These are phyloP conservation scores for Tineola bisselliella DNA, from an alignment of 2,888 invertebrate genomes.

Conservation along the genomic window DNA sequence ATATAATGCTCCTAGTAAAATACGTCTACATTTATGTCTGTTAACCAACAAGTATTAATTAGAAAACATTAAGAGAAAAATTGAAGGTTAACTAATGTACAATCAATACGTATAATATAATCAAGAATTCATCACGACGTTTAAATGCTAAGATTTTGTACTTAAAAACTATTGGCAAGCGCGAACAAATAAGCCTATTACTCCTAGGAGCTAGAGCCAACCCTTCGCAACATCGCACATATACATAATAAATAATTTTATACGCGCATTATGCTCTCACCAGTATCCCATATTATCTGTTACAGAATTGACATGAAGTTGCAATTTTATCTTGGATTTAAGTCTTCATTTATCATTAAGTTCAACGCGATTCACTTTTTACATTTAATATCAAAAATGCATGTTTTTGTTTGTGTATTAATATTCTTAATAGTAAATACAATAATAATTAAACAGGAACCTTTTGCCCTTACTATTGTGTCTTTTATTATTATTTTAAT, in stretches of 20 bases:
- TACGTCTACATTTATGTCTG: not conserved
- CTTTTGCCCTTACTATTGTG: too few relatives aligned
- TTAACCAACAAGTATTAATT: not conserved
- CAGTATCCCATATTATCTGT: not conserved
- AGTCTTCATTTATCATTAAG: not conserved
- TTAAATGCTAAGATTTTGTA: slow-evolving; percentile 22
- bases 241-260: not conserved
- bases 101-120: not conserved
- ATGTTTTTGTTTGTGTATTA: not conserved
- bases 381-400: not conserved
- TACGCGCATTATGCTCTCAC: not conserved
- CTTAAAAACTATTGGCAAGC: slow-evolving; percentile 32
- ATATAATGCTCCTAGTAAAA: too few relatives aligned
- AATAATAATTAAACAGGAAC: too few relatives aligned
- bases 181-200: slow-evolving; percentile 15
- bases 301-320: not conserved
- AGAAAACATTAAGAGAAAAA: not conserved
- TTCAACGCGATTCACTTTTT: not conserved
- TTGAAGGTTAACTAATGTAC: not conserved
- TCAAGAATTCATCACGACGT: not conserved
- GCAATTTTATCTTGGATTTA: not conserved
- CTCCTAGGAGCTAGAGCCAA: slow-evolving; percentile 14
- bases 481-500: too few relatives aligned
- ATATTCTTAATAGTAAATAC: too few relatives aligned
- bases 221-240: not conserved